Base-by-base conservation (phyloP, 2,888 invertebrate genomes). In the Pantelozetes paolii region DNA sequence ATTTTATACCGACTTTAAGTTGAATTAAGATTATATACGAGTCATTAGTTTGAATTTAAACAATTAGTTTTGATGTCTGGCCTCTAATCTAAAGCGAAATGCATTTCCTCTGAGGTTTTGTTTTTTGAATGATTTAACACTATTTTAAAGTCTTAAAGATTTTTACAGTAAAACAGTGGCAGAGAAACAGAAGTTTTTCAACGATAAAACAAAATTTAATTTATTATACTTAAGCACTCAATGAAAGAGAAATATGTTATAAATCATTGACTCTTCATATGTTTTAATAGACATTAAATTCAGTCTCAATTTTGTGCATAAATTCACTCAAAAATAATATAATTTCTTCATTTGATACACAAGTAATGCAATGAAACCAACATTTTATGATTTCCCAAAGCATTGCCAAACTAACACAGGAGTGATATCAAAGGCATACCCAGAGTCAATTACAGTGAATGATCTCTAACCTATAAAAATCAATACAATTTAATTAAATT, bases 21-120 rank as follows among this genome's bases (percentile, higher is more conserved):
- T 26, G 30, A 59, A 59, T 59, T 32, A 59, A 59, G 59, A 59
- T 59, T 59, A 59, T 67, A 67, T 67, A 67, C 67, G 67, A 67
- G 67, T 67, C 67, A 67, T 67, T 67, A 67, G 40, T 67, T 67
- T 42, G 32, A 67, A 67, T 67, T 67, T 20, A 40, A 67, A 67
- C 67, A 67, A 67, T 67, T 67, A 67, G 59, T 59, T 59, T 59
- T 59, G 59, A 59, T 59, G 59, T 59, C 32, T 59, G 6, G 13
- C 28, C n/a, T n/a, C 18, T 59, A 59, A 59, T 59, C 32, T 59
- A 18, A n/a, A 59, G 59, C n/a, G 59, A 59, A 59, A 5, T 9
- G 15, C 20, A 26, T 59, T 6, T 59, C 59, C 59, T 30, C 32
- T 32, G 59, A 59, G 59, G 59, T 59, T 59, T 48, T 57, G 57